These are phyloP conservation scores for Bombus haemorrhoidalis DNA, from an alignment of 1,140 invertebrate species.

Conservation along the genomic window DNA sequence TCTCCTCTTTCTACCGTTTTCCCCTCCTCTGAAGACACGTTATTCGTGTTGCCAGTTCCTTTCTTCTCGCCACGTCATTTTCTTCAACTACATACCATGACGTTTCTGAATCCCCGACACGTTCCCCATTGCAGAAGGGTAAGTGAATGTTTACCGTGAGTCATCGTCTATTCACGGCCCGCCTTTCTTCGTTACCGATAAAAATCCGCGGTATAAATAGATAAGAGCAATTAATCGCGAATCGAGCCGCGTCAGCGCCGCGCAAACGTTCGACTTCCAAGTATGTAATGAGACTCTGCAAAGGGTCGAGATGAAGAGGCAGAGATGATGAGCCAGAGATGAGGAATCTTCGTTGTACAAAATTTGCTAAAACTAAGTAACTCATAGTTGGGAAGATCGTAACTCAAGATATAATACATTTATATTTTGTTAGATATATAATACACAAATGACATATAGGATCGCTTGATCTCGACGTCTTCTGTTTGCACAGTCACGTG, in stretches of 20 bases:
- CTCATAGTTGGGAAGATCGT: neutral
- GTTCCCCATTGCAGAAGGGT: conserved; percentile 26
- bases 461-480: no score
- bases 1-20: neutral
- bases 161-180: conserved; percentile 57
- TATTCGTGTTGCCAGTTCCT: neutral
- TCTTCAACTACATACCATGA: conserved; percentile 9
- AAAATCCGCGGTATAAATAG: conserved; percentile 51
- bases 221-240: conserved; percentile 47
- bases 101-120: conserved; percentile 47
- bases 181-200: conserved; percentile 31
- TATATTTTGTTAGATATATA: neutral
- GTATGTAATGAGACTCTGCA: neutral
- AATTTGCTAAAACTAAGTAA: neutral
- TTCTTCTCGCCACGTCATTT: conserved; percentile 52
- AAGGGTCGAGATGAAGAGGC: neutral
- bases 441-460: neutral
- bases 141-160: conserved; percentile 45
- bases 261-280: conserved; percentile 2
- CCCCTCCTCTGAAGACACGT: neutral
- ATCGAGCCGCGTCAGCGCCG: neutral
- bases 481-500: no score
- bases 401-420: neutral
- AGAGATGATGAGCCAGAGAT: neutral
- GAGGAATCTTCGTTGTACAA: no score